Base-by-base conservation (phyloP, 1,140 invertebrate species). In the Orius laevigatus region DNA sequence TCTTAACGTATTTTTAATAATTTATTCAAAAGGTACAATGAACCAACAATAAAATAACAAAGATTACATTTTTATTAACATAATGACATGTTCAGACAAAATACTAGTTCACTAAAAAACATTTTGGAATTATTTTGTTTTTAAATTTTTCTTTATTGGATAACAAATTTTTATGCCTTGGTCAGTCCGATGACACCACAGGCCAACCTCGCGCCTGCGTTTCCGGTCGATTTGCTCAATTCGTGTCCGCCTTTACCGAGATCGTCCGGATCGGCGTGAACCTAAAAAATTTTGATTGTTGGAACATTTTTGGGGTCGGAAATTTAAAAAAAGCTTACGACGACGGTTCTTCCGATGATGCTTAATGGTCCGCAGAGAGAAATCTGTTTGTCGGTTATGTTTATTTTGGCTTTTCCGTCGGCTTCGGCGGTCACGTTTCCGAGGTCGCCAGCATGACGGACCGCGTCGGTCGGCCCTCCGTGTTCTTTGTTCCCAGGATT, bases 261-360 rank as follows among this genome's bases (percentile, higher is more conserved):
- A 69, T 98, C 95, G 71, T 98, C 95, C 34, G 78, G 74, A 66
- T 92, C 90, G 50, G 82, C 91, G 66, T 98, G 94, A n/a, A 87
- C 67, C 73, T 75, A 51, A 34, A 55, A 36, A 44, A 45, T 3
- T 15, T 19, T 16, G 36, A 16, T 38, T 38, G 25, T 25, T 25
- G 25, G 25, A 3, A 25, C 25, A 25, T 25, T 25, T 25, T 25
- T 25, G 25, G 8, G 3, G 25, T 25, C 8, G 16, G 39, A 9
- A 39, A 53, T 48, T 38, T 46, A 40, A 46, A 49, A 40, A 46
- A 49, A 54, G 59, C 63, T 66, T 64, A 90, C 84, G 15, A 91
- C 86, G 44, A 95, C 61, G 33, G 87, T 87, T 65, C 90, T 81
- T 5, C 90, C 90, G 52, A 95, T 74, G 55, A 95, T 80, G 60